These are phyloP conservation scores for Cerceris ruficornis DNA, from an alignment of 2,888 invertebrate genomes.

Conservation along the genomic window DNA sequence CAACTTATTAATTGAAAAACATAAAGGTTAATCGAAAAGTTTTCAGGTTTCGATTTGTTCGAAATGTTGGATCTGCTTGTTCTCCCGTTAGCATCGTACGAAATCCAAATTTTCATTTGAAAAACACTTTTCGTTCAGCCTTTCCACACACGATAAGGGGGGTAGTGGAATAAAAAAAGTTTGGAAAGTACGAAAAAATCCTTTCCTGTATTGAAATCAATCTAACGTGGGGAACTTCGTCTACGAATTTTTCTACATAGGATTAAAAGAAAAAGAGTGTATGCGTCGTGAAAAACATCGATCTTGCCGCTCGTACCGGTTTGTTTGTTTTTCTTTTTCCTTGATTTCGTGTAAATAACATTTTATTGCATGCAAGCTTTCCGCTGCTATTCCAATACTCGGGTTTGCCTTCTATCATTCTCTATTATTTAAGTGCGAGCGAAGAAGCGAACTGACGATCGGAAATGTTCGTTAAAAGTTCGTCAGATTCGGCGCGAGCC, in stretches of 20 bases:
- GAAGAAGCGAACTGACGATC: slow-evolving; percentile 53
- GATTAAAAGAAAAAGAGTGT: slow-evolving; percentile 28
- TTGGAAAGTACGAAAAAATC: slow-evolving; percentile 57
- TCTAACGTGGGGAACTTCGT: slow-evolving; percentile 51
- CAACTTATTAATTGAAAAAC: too few species aligned
- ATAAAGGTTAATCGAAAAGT: too few species aligned
- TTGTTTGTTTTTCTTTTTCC: slow-evolving; percentile 10
- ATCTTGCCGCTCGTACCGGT: slow-evolving; percentile 28
- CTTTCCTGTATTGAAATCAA: slow-evolving; percentile 60
- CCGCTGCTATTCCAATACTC: slow-evolving; percentile 32
- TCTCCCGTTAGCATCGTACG: neutral
- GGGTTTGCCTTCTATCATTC: slow-evolving; percentile 12
- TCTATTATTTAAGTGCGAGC: slow-evolving; percentile 20
- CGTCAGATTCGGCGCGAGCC: neutral
- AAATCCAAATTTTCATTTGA: neutral
- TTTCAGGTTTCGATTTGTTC: neutral
- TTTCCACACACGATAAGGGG: slow-evolving; percentile 17
- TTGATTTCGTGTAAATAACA: slow-evolving; percentile 53
- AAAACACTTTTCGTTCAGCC: slow-evolving; percentile 12
- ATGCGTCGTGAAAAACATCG: slow-evolving; percentile 43
- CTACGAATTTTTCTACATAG: slow-evolving; percentile 48
- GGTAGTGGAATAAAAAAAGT: slow-evolving; percentile 56
- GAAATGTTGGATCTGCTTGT: neutral
- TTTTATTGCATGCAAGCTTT: slow-evolving; percentile 59
- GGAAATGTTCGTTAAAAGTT: slow-evolving; percentile 4